Evolutionary conservation across 2,888 invertebrate genomes (phyloP).

Genomic region (Hirtodrosophila confusa): DNA sequence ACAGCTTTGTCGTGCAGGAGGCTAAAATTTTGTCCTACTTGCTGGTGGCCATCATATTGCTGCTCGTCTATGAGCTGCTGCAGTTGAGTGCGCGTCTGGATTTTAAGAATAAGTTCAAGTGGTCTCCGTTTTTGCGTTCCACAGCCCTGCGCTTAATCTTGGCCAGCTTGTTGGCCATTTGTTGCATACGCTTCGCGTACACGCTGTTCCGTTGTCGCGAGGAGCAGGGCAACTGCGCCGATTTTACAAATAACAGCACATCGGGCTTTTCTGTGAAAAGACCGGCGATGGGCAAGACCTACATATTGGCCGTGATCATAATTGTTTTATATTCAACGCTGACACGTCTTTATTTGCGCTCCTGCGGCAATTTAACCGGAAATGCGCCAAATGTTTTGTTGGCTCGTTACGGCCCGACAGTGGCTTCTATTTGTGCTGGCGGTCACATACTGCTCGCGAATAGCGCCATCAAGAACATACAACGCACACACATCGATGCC

Average conservation of each 20-base stretch:
- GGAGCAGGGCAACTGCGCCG: constrained; percentile 90
- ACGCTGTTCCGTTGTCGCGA: constrained; percentile 94
- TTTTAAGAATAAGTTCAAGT: constrained; percentile 75
- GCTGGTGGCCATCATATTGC: constrained; percentile 86
- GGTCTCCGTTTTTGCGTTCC: constrained; percentile 79
- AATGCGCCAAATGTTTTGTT: constrained; percentile 87
- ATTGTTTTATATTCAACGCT: constrained; percentile 87
- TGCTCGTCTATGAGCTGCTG: constrained; percentile 84
- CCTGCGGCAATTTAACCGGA: constrained; percentile 90
- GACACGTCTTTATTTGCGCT: constrained; percentile 88
- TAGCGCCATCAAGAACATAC: constrained; percentile 84
- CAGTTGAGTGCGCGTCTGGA: constrained; percentile 81
- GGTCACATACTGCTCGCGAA: constrained; percentile 90
- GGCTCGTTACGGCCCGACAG: constrained; percentile 87
- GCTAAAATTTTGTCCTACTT: constrained; percentile 90
- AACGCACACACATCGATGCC: constrained; percentile 86
- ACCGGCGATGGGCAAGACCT: constrained; percentile 82
- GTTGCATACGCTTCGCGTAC: constrained; percentile 86
- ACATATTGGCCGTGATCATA: constrained; percentile 86
- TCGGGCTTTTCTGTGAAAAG: constrained; percentile 73
- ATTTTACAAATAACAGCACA: constrained; percentile 71
- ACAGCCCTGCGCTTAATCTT: constrained; percentile 84
- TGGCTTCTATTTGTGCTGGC: constrained; percentile 88
- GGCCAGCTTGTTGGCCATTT: constrained; percentile 86
- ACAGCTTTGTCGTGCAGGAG: constrained; percentile 97